These are phyloP conservation scores for Phainopepla nitens DNA, from an alignment of 2,113 vertebrate genomes.

Conservation along the genomic window DNA sequence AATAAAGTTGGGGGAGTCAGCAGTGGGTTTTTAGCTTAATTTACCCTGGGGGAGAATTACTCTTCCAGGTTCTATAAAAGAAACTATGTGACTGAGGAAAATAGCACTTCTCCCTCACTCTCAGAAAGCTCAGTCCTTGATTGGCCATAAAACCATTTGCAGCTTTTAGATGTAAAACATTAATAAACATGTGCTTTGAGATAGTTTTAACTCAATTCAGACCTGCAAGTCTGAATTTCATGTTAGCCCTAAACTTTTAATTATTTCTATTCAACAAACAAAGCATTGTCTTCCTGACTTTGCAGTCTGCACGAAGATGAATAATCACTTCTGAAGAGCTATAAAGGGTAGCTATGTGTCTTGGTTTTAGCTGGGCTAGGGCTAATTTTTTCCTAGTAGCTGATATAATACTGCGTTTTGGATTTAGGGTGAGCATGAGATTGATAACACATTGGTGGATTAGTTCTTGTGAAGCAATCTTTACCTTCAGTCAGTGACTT, in stretches of 20 bases:
- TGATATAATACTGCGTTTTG: neutral
- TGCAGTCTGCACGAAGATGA: neutral
- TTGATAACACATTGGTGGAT: neutral
- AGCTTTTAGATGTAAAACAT: neutral
- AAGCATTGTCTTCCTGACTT: neutral
- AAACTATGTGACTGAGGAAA: neutral
- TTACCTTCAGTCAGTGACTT: neutral
- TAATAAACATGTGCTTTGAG: neutral
- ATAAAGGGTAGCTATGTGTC: neutral
- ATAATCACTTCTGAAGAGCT: neutral
- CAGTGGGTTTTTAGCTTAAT: neutral
- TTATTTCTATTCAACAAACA: neutral
- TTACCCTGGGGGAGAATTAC: neutral
- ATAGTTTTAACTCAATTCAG: neutral
- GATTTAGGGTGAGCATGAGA: neutral
- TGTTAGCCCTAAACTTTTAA: neutral
- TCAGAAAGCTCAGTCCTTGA: neutral
- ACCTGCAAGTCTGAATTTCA: neutral
- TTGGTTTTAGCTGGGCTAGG: neutral
- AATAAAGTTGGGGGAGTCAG: fast-evolving
- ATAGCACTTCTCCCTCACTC: neutral
- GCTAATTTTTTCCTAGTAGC: neutral
- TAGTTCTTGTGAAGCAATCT: no score
- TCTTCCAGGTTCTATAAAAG: neutral
- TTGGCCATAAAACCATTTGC: neutral